These are phyloP conservation scores for Heterochromis multidens DNA, from an alignment of 2,113 vertebrate genomes.

Conservation along the genomic window DNA sequence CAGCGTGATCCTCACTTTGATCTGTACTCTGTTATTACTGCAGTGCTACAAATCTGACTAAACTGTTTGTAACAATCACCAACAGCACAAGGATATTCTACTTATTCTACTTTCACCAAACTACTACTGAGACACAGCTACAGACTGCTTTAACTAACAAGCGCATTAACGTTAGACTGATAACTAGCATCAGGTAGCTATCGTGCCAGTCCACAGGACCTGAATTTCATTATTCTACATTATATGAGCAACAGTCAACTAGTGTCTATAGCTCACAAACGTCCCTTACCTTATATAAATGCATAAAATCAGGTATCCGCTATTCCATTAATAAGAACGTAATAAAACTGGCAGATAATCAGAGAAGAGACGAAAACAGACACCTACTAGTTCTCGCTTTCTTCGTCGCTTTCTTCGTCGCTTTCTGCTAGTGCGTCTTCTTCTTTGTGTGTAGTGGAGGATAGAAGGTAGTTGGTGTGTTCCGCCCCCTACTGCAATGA, in stretches of 20 bases:
- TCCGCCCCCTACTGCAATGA: neutral
- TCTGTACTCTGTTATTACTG: too few relatives aligned
- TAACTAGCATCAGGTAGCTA: neutral
- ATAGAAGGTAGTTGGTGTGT: neutral
- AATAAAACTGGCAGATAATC: neutral
- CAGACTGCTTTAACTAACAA: neutral
- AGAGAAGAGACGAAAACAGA: neutral
- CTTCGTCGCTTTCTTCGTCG: neutral
- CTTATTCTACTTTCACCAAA: too few relatives aligned
- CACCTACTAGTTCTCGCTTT: neutral
- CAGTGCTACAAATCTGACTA: neutral
- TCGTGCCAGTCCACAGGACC: neutral
- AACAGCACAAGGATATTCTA: neutral
- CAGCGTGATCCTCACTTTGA: too few relatives aligned
- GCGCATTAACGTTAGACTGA: neutral
- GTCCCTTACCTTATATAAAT: neutral
- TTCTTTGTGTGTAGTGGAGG: neutral
- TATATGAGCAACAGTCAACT: accelerated
- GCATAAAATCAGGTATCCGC: neutral
- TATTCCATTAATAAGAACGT: neutral
- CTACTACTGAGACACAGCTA: neutral
- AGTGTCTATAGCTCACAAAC: neutral
- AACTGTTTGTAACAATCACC: neutral
- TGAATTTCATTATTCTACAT: neutral
- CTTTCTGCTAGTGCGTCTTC: neutral